phyloP scores from a whole-genome alignment of 2,797 vertebrate genomes.

The Babyrousa celebensis region DNA sequence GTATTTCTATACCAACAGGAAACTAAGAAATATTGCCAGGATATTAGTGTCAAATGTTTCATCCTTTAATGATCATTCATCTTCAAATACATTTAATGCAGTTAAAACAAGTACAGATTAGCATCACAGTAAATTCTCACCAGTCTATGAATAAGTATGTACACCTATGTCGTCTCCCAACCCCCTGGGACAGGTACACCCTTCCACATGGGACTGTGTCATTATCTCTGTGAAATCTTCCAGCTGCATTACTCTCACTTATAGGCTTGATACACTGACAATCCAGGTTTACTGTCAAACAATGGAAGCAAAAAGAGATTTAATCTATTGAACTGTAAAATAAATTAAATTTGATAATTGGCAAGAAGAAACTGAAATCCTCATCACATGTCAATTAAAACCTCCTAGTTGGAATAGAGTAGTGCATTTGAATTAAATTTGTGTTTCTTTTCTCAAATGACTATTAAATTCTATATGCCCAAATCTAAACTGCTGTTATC shows the following conservation, averaged over 20 bases:
- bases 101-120: neutral
- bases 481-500: neutral
- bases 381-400: neutral
- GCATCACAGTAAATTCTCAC: neutral
- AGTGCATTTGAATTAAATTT: neutral
- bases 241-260: neutral
- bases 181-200: accelerated
- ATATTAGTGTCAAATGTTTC: neutral
- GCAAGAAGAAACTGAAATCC: neutral
- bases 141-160: neutral
- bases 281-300: neutral
- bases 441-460: neutral
- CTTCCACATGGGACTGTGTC: neutral
- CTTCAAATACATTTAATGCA: neutral
- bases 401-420: neutral
- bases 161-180: neutral
- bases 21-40: neutral
- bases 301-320: neutral
- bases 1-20: neutral
- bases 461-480: neutral
- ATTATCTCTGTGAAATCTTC: neutral
- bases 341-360: neutral
- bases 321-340: neutral
- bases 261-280: neutral
- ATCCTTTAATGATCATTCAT: neutral